These are phyloP conservation scores for Gorsachius magnificus DNA, from an alignment of 2,797 vertebrate species.

Conservation along the genomic window DNA sequence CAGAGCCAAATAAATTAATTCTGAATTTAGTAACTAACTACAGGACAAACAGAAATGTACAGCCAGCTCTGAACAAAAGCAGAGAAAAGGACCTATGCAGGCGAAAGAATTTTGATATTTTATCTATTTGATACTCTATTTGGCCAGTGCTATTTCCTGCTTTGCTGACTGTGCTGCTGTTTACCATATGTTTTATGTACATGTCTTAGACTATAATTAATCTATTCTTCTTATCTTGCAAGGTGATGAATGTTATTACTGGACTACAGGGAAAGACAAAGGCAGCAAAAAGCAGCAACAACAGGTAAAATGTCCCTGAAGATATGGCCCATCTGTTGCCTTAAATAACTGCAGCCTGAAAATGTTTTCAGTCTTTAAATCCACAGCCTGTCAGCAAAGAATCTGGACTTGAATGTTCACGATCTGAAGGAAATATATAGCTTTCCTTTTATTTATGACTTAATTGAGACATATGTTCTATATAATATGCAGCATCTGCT, in stretches of 20 bases:
- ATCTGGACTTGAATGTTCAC: not conserved
- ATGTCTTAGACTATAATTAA: not conserved
- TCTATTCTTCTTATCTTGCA: not conserved
- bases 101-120: not conserved
- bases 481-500: not conserved
- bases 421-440: not conserved
- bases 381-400: not conserved
- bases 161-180: not conserved
- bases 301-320: not conserved
- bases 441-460: not conserved
- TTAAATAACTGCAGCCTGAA: not conserved
- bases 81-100: not conserved
- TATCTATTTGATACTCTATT: not conserved
- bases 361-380: not conserved
- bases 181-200: not conserved
- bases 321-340: not conserved
- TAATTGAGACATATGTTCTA: not conserved
- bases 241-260: not conserved
- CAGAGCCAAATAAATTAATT: not conserved
- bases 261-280: not conserved
- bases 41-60: not conserved
- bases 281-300: not conserved
- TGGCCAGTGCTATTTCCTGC: not conserved
- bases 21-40: not conserved
- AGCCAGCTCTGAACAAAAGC: not conserved